Base-by-base conservation (phyloP, 2,113 vertebrate species). In the Camelus bactrianus region DNA sequence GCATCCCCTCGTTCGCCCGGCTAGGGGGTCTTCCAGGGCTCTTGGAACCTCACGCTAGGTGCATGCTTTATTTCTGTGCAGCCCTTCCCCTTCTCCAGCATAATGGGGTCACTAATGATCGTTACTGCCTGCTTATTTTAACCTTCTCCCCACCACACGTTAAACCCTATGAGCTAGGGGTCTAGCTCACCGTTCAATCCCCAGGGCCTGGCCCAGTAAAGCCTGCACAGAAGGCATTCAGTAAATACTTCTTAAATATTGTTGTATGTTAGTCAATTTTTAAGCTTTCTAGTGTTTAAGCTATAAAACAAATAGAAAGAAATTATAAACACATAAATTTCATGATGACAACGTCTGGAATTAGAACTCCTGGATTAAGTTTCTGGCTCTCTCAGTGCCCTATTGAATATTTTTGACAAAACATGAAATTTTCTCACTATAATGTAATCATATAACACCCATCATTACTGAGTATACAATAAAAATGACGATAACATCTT, bases 321-420 rank as follows among this genome's bases (percentile, higher is more conserved):
- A 91, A 82, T 77, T 60, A 73, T 50, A 70, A 84, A 28, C 75
- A 82, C 35, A 85, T 91, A 91, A 73, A 64, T 28, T 82, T 22
- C 32, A n/a, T 88, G 32, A 86, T 65, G 77, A 87, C 50, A 86
- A 89, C 86, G n/a, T 38, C 95, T 93, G 62, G 81, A 91, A 58
- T 84, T 86, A 67, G 42, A 97, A 93, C n/a, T 69, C 32, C 6
- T 86, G 46, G 72, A 79, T 87, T 72, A 73, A 22, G 65, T 89
- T 95, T 95, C 85, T 96, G 84, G 15, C 82, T 96, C 48, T 79
- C 4, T 69, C 4, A 2, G 89, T 79, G 88, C 64, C 32, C 91
- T 89, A 12, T 35, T 91, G 76, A 81, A 93, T 91, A 48, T 30
- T 56, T 91, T 82, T 92, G 70, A 96, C 56, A 82, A 95, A 89